Conservation (phyloP, 2,888 invertebrate species). For the Cistogaster globosa region DNA sequence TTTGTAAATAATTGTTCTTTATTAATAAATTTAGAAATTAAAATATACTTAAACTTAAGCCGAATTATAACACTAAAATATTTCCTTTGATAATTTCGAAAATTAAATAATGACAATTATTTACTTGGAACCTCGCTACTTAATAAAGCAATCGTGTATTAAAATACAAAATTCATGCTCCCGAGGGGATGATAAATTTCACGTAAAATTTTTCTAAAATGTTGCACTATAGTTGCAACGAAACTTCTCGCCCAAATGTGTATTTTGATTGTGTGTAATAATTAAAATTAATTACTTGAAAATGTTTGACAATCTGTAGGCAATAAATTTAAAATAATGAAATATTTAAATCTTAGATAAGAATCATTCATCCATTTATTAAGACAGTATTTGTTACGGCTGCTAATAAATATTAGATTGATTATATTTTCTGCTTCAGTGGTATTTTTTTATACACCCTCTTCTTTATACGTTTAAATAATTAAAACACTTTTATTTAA, state of each 20-base stretch:
- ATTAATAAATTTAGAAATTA: no score
- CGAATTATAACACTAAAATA: no score
- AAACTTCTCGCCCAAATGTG: background rate
- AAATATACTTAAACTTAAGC: no score
- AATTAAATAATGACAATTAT: no score
- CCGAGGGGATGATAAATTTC: no score
- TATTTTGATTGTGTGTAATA: background rate
- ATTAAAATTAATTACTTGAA: background rate
- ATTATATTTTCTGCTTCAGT: slow-evolving; percentile 44
- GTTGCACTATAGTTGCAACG: no score
- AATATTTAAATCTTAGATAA: slow-evolving; percentile 6
- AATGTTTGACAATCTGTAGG: slow-evolving; percentile 6
- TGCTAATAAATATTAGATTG: slow-evolving; percentile 21
- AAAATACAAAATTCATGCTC: no score
- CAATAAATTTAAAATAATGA: slow-evolving; percentile 12
- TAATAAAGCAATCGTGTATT: no score
- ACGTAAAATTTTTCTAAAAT: no score
- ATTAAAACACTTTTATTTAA: slow-evolving; percentile 11
- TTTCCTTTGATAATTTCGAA: no score
- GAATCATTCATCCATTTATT: slow-evolving; percentile 28
- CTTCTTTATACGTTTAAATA: background rate
- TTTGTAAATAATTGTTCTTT: no score
- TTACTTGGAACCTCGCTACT: no score
- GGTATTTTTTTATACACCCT: background rate
- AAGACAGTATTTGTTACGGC: slow-evolving; percentile 1